These are phyloP conservation scores for Phytoseiulus persimilis DNA, from an alignment of 2,888 invertebrate species.

Conservation along the genomic window DNA sequence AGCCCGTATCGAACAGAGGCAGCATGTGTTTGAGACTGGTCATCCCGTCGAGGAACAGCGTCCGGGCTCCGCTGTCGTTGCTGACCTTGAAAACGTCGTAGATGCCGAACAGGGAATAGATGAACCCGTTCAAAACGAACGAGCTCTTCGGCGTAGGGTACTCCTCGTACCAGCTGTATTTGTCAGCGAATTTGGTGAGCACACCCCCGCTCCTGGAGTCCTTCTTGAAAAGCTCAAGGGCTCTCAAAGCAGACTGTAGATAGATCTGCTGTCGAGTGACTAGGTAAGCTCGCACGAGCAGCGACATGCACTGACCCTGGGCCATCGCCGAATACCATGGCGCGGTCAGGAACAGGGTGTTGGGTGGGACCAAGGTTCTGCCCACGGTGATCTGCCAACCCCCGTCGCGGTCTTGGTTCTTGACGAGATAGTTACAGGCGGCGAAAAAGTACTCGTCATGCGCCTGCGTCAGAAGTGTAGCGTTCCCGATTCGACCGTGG, in stretches of 20 bases:
- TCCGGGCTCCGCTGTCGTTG: constrained; percentile 61
- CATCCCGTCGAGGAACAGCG: constrained; percentile 75
- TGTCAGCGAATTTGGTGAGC: constrained; percentile 71
- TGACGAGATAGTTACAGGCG: constrained; percentile 85
- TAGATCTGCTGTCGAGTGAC: constrained; percentile 64
- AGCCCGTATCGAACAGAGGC: constrained; percentile 85
- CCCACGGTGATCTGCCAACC: constrained; percentile 88
- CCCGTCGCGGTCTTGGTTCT: constrained; percentile 73
- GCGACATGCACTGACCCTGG: constrained; percentile 85
- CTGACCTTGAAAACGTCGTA: constrained; percentile 67
- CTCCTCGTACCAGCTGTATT: constrained; percentile 91
- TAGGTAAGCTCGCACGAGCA: constrained; percentile 69
- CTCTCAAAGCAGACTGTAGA: constrained; percentile 70
- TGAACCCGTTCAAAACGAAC: constrained; percentile 95
- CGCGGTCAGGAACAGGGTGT: constrained; percentile 67
- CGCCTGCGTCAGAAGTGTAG: constrained; percentile 69
- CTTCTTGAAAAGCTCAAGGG: constrained; percentile 67
- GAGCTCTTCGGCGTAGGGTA: constrained; percentile 91
- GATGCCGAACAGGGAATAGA: constrained; percentile 87
- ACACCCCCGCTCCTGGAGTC: constrained; percentile 70
- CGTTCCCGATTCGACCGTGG: constrained; percentile 64
- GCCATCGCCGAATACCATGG: constrained; percentile 98
- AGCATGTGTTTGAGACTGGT: constrained; percentile 74
- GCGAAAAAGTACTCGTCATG: constrained; percentile 84
- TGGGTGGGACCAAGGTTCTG: constrained; percentile 59